phyloP scores from a whole-genome alignment of 2,888 invertebrate genomes.

The Synanthedon andrenaeformis region DNA sequence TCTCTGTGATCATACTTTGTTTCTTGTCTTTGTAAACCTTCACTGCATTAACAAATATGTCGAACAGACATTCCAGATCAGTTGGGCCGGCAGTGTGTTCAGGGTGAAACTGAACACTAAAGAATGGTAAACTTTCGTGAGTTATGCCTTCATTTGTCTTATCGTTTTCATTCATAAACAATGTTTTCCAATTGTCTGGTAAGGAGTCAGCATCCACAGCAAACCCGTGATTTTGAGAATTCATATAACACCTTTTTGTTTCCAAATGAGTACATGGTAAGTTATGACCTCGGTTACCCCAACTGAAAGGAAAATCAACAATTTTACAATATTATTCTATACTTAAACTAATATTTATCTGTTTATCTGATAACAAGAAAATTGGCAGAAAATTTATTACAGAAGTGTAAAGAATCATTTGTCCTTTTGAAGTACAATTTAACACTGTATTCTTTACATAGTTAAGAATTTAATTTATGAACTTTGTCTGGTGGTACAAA shows the following conservation, averaged over 20 bases:
- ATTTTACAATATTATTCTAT: no score
- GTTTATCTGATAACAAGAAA: no score
- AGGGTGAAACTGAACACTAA: slow-evolving; percentile 99
- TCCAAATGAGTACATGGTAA: slow-evolving; percentile 92
- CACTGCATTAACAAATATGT: slow-evolving; percentile 86
- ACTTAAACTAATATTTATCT: no score
- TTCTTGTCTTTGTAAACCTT: slow-evolving; percentile 51
- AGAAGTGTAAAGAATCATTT: no score
- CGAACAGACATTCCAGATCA: slow-evolving; percentile 95
- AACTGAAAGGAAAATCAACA: no score
- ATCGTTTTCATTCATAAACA: slow-evolving; percentile 98
- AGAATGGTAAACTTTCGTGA: slow-evolving; percentile 86
- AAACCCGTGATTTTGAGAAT: slow-evolving; percentile 98
- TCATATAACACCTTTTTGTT: slow-evolving; percentile 94
- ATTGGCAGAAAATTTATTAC: no score
- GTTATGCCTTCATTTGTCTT: slow-evolving; percentile 96
- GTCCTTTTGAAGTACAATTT: no score
- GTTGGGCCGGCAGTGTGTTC: slow-evolving; percentile 97
- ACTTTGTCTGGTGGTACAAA: no score
- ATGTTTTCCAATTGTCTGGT: slow-evolving; percentile 83
- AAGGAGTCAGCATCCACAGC: slow-evolving; percentile 84
- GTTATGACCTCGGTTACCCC: slow-evolving; percentile 81
- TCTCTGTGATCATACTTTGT: slow-evolving; percentile 58
- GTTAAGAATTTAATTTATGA: no score
- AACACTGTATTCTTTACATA: no score